phyloP scores from a whole-genome alignment of 2,113 vertebrate species.

The Stegostoma tigrinum region DNA sequence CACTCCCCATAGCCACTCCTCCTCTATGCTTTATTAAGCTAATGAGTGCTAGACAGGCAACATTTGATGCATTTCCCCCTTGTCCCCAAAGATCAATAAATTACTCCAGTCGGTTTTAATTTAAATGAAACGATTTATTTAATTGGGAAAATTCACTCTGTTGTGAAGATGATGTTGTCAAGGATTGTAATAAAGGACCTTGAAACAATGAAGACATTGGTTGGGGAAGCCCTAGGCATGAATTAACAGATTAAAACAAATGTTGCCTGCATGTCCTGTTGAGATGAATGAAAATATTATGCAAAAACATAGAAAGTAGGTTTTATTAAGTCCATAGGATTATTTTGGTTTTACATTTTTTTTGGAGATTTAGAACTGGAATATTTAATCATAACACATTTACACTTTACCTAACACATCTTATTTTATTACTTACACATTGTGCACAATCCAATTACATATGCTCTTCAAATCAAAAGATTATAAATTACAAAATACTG shows the following conservation, averaged over 20 bases:
- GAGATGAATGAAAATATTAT: conserved; percentile 92
- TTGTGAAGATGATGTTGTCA: conserved; percentile 66
- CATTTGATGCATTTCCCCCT: conserved; percentile 8
- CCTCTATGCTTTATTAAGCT: conserved; percentile 30
- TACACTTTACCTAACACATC: background rate
- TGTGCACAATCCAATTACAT: background rate
- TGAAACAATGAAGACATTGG: conserved; percentile 88
- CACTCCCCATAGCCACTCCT: conserved; percentile 9
- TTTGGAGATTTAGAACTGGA: conserved; percentile 19
- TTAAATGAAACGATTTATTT: conserved; percentile 62
- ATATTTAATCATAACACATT: background rate
- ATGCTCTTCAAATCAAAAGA: background rate
- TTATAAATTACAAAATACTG: background rate
- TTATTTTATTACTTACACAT: background rate
- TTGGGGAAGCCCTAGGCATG: conserved; percentile 61
- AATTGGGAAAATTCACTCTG: conserved; percentile 56
- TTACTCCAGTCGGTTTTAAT: conserved; percentile 39
- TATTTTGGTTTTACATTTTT: background rate
- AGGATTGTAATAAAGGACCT: conserved; percentile 69
- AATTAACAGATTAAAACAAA: conserved; percentile 80
- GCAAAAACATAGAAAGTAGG: conserved; percentile 51
- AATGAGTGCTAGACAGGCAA: conserved; percentile 10
- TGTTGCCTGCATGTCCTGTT: conserved; percentile 72
- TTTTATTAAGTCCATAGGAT: conserved; percentile 19
- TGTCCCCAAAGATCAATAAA: conserved; percentile 37